Evolutionary conservation across 2,888 invertebrate species (phyloP).

Genomic region (Tromatobia lineatoria): DNA sequence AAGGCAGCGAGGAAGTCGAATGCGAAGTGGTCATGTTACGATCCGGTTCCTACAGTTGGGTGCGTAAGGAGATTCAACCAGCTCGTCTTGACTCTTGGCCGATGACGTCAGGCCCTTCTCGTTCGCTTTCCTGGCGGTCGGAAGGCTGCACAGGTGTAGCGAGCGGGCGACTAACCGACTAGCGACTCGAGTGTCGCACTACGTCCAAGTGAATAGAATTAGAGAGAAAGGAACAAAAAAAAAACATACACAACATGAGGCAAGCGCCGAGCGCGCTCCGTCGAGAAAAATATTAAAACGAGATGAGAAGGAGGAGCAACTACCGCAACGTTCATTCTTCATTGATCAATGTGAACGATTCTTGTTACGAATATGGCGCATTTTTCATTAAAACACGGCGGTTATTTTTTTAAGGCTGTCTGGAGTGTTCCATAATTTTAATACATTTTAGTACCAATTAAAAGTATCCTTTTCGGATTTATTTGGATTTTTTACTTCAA

Average conservation of each 20-base stretch:
- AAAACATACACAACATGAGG: neutral
- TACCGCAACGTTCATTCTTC: neutral
- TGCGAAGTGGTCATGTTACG: conserved; percentile 61
- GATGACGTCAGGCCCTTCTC: conserved; percentile 57
- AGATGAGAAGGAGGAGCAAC: conserved; percentile 1
- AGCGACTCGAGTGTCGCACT: conserved; percentile 15
- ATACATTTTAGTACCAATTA: no score
- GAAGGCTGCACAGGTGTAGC: conserved; percentile 27
- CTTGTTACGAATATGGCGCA: neutral
- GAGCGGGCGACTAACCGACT: conserved; percentile 2
- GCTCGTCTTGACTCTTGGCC: conserved; percentile 52
- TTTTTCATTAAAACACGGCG: no score
- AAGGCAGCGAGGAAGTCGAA: conserved; percentile 36
- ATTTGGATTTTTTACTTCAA: no score
- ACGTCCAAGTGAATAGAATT: conserved; percentile 25
- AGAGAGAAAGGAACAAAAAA: conserved; percentile 22
- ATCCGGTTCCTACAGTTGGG: conserved; percentile 63
- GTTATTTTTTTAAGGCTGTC: no score
- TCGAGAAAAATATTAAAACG: conserved; percentile 5
- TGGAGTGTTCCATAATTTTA: no score
- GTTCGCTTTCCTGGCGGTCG: conserved; percentile 13
- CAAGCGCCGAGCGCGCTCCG: neutral
- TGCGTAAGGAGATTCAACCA: conserved; percentile 48
- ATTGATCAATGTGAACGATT: conserved; percentile 59
- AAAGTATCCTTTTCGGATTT: no score